These are phyloP conservation scores for Pseudorectes ferrugineus DNA, from an alignment of 2,113 vertebrate genomes.

Conservation along the genomic window DNA sequence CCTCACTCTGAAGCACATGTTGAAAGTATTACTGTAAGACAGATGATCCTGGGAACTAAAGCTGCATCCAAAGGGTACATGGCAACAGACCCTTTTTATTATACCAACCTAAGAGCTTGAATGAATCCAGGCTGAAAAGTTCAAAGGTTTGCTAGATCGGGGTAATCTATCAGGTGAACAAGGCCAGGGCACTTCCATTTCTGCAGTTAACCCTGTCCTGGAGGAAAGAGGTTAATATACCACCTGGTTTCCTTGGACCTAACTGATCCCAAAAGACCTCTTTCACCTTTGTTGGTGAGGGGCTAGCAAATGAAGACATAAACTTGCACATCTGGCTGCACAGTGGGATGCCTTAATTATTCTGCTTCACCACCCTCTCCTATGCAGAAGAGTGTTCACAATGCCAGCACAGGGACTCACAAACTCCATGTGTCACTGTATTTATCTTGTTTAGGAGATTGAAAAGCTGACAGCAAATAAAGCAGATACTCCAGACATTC, in stretches of 20 bases:
- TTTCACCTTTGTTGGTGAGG: background rate
- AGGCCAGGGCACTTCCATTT: background rate
- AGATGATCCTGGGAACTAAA: background rate
- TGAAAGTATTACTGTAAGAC: background rate
- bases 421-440: background rate
- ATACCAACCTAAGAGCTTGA: background rate
- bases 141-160: background rate
- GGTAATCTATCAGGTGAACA: background rate
- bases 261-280: background rate
- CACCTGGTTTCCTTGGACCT: background rate
- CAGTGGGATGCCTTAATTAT: background rate
- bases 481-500: background rate
- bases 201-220: background rate
- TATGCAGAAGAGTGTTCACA: background rate
- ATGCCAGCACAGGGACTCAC: background rate
- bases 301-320: background rate
- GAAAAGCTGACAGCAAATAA: background rate
- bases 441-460: background rate
- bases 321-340: background rate
- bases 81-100: background rate
- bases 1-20: background rate
- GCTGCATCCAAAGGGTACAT: background rate
- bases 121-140: background rate
- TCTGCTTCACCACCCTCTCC: background rate
- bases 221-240: background rate